Conservation (phyloP, 2,888 invertebrate species). For the Cremastinae sp. region DNA sequence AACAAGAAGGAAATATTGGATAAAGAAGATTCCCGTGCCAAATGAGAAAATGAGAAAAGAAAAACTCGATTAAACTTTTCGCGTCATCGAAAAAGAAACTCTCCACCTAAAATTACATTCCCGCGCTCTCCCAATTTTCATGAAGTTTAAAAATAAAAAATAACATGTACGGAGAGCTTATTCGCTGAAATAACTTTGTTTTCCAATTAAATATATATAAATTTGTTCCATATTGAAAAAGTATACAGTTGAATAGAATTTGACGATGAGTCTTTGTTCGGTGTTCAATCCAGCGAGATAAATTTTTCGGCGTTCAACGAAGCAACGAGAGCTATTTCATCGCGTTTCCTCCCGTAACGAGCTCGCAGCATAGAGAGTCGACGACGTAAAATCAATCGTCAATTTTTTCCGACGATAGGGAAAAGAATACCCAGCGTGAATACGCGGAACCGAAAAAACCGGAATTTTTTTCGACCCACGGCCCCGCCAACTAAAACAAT, state of each 20-base stretch:
- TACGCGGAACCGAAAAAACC: slow-evolving; percentile 15
- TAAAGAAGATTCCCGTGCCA: no score
- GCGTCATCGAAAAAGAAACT: background rate
- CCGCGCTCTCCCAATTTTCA: no score
- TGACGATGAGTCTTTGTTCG: no score
- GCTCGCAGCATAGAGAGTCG: background rate
- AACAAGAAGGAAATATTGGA: background rate
- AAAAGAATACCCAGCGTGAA: background rate
- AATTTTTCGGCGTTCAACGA: background rate
- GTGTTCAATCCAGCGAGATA: no score
- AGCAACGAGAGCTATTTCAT: background rate
- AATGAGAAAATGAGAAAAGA: background rate
- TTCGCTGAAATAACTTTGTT: no score
- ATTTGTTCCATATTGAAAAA: no score
- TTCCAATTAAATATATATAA: no score
- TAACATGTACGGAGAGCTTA: no score
- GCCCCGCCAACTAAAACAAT: slow-evolving; percentile 38
- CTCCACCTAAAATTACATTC: no score
- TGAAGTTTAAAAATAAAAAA: no score
- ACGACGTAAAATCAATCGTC: slow-evolving; percentile 44
- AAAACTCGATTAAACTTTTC: background rate
- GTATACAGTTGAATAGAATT: no score
- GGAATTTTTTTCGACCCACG: background rate
- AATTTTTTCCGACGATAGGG: background rate
- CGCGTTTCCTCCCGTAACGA: background rate